Percentiles rank a stretch among this genome's conserved stretches.
Conservation (phyloP, 2,888 invertebrate species). For the Anoncus sp. region DNA sequence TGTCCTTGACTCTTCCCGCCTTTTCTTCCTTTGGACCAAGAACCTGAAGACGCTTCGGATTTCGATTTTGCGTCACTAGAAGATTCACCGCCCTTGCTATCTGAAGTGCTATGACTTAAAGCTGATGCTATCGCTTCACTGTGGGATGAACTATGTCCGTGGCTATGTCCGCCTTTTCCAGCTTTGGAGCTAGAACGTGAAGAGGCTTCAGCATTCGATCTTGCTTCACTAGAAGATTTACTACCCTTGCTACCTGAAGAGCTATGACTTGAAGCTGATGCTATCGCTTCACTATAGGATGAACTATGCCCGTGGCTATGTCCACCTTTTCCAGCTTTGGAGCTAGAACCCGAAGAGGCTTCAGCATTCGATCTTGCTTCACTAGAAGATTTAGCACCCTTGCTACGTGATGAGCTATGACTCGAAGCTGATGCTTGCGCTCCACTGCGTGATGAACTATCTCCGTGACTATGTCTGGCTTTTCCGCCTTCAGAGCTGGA, state of each 20-base stretch:
- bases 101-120: too few relatives aligned
- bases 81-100: not conserved
- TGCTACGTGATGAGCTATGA: too few relatives aligned
- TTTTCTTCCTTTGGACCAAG: not conserved
- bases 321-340: not conserved
- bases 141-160: too few relatives aligned
- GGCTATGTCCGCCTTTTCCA: not conserved
- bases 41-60: constrained; percentile 1
- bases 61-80: constrained; percentile 4
- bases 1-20: constrained; percentile 1
- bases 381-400: not conserved
- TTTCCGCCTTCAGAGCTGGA: too few relatives aligned
- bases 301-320: too few relatives aligned
- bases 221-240: not conserved
- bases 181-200: not conserved
- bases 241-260: not conserved
- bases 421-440: too few relatives aligned
- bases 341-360: not conserved
- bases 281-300: too few relatives aligned
- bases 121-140: too few relatives aligned
- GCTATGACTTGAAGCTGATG: too few relatives aligned
- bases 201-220: constrained; percentile 7
- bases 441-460: too few relatives aligned
- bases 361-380: constrained; percentile 3
- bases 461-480: too few relatives aligned